Evolutionary conservation across 2,113 vertebrate species (phyloP).

Genomic region (Spizaetus ornatus): DNA sequence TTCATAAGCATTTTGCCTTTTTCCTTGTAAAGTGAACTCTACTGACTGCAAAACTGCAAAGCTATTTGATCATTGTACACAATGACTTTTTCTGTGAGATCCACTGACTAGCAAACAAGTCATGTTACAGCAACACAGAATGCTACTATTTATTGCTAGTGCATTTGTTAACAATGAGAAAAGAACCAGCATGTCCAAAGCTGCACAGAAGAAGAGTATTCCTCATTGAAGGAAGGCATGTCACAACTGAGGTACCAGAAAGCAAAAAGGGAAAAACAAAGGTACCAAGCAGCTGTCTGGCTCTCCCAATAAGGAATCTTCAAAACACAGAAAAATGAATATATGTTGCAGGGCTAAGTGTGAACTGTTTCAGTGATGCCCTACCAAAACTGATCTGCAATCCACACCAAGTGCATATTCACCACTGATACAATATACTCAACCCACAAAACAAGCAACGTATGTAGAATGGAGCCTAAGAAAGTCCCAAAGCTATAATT

Average conservation of each 20-base stretch:
- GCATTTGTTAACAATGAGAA: background rate
- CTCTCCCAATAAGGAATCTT: background rate
- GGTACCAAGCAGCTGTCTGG: background rate
- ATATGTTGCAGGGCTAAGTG: background rate
- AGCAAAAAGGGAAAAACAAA: background rate
- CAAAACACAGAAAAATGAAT: background rate
- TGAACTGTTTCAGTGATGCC: background rate
- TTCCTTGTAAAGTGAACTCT: background rate
- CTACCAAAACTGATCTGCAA: background rate
- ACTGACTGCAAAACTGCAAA: background rate
- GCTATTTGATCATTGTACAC: background rate
- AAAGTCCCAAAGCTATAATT: background rate
- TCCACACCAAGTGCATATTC: background rate
- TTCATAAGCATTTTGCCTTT: slow-evolving; percentile 40
- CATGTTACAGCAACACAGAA: background rate
- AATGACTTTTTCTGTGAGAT: background rate
- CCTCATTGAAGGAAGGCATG: background rate
- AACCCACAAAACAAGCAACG: background rate
- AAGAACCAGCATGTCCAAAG: background rate
- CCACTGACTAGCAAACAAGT: background rate
- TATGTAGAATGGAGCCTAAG: background rate
- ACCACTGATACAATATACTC: background rate
- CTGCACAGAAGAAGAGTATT: background rate
- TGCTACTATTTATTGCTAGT: background rate
- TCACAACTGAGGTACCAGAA: background rate